Evolutionary conservation across 2,888 invertebrate genomes (phyloP), one percentile per base, ranked within the genome.

Genomic region (Hesperia comma): DNA sequence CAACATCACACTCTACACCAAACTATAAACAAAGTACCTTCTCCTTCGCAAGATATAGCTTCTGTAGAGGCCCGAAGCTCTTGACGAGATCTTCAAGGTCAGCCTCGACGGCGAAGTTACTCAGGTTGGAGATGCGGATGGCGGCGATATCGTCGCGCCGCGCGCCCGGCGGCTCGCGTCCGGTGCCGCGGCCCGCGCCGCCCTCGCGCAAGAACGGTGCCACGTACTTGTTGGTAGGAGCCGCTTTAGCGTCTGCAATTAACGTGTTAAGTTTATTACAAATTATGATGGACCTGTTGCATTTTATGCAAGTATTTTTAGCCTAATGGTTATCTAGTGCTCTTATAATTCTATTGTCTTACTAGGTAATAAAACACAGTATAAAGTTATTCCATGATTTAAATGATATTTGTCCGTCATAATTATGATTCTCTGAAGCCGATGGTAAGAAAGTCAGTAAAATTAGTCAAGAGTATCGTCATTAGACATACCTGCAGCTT

Each of bases 61-160:
- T 97, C 77, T 97, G 96, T 70, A 99, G 96, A 1, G 96, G 96
- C 2, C 99, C 99, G 83, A 99, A 98, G 51, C 96, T 96, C 82
- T 97, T 96, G 64, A 99, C 99, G 67, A 99, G 93, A 75, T 99
- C 99, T 80, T 99, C 98, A 73, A 99, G 94, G 94, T 99, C 99
- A 12, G 96, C 95, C 84, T 99, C 99, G 2, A 96, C 96, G 62
- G 99, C 98, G 71, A 98, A 98, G 86, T 99, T 99, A 3, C 99
- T 98, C 58, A 99, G 93, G 90, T 99, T 99, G 12, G 99, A 98
- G 72, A 99, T 98, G 75, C 99, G 96, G 76, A 99, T 98, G 14
- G 99, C 99, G 2, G 97, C 96, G 2, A 96, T 94, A 77, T 98
- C 97, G 74, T 97, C 97, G 19, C 96, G 95, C 57, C 96, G 94